Evolutionary conservation across 2,797 vertebrate genomes (phyloP).

Genomic region (Ispidina lecontei): DNA sequence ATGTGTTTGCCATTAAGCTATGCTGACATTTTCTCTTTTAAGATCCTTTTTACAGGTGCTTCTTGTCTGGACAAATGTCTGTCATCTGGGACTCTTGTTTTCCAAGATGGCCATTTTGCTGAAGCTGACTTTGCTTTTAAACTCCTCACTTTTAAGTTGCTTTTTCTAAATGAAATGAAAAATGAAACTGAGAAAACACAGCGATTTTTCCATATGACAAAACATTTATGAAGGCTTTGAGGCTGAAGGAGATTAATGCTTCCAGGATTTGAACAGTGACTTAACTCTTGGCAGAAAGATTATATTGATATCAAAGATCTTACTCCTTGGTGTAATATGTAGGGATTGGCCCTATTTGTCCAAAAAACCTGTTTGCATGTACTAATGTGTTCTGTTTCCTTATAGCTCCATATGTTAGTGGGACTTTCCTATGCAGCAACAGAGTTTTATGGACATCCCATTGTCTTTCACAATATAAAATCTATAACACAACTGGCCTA

Average conservation of each 20-base stretch:
- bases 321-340: not conserved
- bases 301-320: not conserved
- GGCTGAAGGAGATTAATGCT: not conserved
- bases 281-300: not conserved
- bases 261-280: not conserved
- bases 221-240: constrained; percentile 7
- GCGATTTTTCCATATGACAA: constrained; percentile 8
- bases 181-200: constrained; percentile 1
- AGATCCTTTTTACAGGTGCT: not conserved
- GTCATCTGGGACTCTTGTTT: not conserved
- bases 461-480: not conserved
- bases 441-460: not conserved
- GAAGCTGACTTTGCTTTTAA: not conserved
- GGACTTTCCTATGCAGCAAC: not conserved
- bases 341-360: not conserved
- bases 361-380: not conserved
- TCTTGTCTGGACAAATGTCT: constrained; percentile 1
- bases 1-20: constrained; percentile 1
- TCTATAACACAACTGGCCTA: not conserved
- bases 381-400: not conserved
- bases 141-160: not conserved
- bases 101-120: not conserved
- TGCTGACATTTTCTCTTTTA: constrained; percentile 41
- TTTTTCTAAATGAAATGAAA: not conserved
- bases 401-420: not conserved